Evolutionary conservation across 1,140 invertebrate species (phyloP).

Genomic region (Pseudomyrmex sp.): DNA sequence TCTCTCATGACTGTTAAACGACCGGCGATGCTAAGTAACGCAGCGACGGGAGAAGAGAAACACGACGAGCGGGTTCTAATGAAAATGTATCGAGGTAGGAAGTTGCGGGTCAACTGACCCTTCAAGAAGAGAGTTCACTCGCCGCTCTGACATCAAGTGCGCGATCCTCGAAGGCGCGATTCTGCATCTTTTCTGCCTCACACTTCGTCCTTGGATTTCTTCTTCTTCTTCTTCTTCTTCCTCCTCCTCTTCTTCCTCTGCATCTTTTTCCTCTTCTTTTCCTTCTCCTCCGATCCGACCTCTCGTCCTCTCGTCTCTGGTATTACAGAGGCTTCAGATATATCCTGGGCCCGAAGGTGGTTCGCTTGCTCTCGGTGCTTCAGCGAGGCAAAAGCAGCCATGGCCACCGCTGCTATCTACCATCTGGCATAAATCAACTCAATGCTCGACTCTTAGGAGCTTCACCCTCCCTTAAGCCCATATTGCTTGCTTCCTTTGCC

Average conservation of each 20-base stretch:
- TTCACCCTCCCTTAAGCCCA: constrained; percentile 77
- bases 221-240: constrained; percentile 44
- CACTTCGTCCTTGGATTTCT: constrained; percentile 42
- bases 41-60: neutral
- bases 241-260: neutral
- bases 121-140: constrained; percentile 48
- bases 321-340: constrained; percentile 70
- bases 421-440: constrained; percentile 84
- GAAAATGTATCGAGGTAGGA: constrained; percentile 76
- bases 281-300: constrained; percentile 27
- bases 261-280: constrained; percentile 1
- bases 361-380: constrained; percentile 63
- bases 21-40: neutral
- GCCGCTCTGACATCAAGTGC: constrained; percentile 45
- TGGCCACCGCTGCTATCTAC: constrained; percentile 77
- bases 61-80: constrained; percentile 62
- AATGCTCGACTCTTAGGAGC: constrained; percentile 77
- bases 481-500: constrained; percentile 72
- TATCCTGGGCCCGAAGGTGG: constrained; percentile 72
- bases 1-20: constrained; percentile 48
- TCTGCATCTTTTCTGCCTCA: constrained; percentile 29
- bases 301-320: constrained; percentile 59
- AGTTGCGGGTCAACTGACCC: constrained; percentile 64
- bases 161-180: constrained; percentile 32
- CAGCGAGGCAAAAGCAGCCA: constrained; percentile 76